A percentile compares a stretch with the other conserved stretches of the same genome.
Evolutionary conservation across 2,888 invertebrate genomes (phyloP).

Genomic region (Lobophora halterata): DNA sequence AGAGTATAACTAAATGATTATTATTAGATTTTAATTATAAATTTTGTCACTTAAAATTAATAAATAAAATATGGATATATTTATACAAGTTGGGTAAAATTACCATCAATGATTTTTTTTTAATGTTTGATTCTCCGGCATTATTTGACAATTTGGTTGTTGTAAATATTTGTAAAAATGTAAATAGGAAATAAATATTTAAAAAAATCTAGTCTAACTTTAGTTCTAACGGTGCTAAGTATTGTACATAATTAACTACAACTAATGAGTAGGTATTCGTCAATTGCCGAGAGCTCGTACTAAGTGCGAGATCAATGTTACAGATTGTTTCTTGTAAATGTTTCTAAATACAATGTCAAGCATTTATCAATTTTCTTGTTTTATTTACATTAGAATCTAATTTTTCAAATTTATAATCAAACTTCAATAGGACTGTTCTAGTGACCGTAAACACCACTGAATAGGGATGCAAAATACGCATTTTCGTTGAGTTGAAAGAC

Average conservation of each 20-base stretch:
- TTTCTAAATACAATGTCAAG: slow-evolving; percentile 78
- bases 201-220: slow-evolving; percentile 74
- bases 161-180: slow-evolving; percentile 33
- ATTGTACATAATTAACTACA: slow-evolving; percentile 54
- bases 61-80: neutral
- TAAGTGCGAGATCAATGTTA: slow-evolving; percentile 71
- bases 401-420: neutral
- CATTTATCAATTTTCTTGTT: slow-evolving; percentile 62
- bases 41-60: neutral
- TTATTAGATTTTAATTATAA: neutral
- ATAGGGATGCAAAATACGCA: no score
- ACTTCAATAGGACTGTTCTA: no score
- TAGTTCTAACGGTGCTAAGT: slow-evolving; percentile 79
- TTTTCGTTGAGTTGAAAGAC: no score
- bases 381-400: slow-evolving; percentile 39
- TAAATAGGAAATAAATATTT: slow-evolving; percentile 28
- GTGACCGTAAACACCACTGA: no score
- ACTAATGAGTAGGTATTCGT: slow-evolving; percentile 51
- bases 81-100: no score
- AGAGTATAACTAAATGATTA: no score
- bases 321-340: slow-evolving; percentile 76
- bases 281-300: slow-evolving; percentile 65
- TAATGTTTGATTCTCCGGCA: slow-evolving; percentile 1
- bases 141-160: slow-evolving; percentile 7
- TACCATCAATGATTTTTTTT: no score